A percentile compares a stretch with the other conserved stretches of the same genome.
phyloP scores from a whole-genome alignment of 2,113 vertebrate genomes.

The Panthera leo region DNA sequence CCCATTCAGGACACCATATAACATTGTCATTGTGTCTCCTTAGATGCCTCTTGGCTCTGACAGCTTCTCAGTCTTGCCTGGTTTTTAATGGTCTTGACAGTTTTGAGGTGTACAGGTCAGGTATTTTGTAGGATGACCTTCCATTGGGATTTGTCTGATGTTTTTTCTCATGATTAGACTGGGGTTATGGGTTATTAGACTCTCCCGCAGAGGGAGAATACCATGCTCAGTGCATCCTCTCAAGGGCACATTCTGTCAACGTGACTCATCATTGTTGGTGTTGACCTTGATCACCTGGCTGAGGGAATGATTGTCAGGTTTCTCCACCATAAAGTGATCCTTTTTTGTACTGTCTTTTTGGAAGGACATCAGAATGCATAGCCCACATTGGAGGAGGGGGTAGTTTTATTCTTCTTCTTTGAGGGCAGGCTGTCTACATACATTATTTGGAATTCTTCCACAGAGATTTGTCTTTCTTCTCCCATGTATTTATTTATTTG shows the following conservation, averaged over 20 bases:
- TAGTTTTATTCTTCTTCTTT: neutral
- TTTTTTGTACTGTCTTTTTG: neutral
- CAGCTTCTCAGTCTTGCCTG: neutral
- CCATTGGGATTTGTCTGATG: neutral
- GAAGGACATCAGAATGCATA: neutral
- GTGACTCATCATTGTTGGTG: neutral
- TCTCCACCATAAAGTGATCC: neutral
- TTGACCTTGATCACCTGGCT: neutral
- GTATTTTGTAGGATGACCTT: neutral
- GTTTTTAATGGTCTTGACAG: neutral
- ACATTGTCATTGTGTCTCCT: neutral
- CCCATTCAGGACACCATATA: fast-evolving
- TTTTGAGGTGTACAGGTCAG: neutral
- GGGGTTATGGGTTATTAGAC: neutral
- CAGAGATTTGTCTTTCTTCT: neutral
- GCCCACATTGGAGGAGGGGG: neutral
- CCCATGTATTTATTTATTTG: neutral
- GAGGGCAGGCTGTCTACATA: neutral
- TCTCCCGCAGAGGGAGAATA: neutral
- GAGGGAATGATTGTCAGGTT: neutral
- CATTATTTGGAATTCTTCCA: neutral
- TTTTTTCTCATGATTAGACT: neutral
- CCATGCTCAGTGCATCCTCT: neutral
- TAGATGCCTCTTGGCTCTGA: neutral
- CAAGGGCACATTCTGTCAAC: neutral